Percentiles rank a stretch among this genome's conserved stretches.
Evolutionary conservation across 2,888 invertebrate species (phyloP).

Genomic region (Sarcophaga rosellei): DNA sequence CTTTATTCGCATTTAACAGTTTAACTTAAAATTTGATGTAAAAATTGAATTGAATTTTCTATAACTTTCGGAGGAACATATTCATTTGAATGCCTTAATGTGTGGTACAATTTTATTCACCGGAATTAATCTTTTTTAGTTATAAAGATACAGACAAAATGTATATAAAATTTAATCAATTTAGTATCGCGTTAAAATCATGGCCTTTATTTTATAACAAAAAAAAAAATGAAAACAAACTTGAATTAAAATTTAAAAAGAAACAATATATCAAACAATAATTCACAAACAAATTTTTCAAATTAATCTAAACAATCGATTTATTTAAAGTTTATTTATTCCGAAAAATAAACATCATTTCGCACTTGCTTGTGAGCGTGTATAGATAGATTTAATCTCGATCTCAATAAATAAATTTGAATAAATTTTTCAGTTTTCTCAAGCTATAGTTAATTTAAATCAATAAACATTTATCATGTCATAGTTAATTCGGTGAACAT

Average conservation of each 20-base stretch:
- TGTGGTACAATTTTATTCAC: too few relatives aligned
- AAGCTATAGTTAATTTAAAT: conserved; percentile 34
- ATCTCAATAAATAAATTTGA: conserved; percentile 37
- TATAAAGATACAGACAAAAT: too few relatives aligned
- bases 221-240: not conserved
- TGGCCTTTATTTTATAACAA: not conserved
- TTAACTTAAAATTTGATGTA: too few relatives aligned
- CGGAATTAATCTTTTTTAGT: too few relatives aligned
- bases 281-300: not conserved
- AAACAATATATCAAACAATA: not conserved
- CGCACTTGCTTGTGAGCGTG: conserved; percentile 43
- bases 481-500: conserved; percentile 57
- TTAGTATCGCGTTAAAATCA: not conserved
- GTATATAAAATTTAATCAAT: too few relatives aligned
- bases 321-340: conserved; percentile 37
- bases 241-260: not conserved
- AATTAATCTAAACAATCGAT: conserved; percentile 9
- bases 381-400: conserved; percentile 42
- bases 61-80: too few relatives aligned
- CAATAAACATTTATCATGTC: conserved; percentile 64
- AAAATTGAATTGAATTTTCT: too few relatives aligned
- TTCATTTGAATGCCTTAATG: too few relatives aligned
- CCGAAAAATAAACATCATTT: conserved; percentile 34
- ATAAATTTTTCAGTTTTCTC: conserved; percentile 11
- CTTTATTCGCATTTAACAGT: too few relatives aligned